These are phyloP conservation scores for Campylorhamphus procurvoides DNA, from an alignment of 2,113 vertebrate species.

Conservation along the genomic window DNA sequence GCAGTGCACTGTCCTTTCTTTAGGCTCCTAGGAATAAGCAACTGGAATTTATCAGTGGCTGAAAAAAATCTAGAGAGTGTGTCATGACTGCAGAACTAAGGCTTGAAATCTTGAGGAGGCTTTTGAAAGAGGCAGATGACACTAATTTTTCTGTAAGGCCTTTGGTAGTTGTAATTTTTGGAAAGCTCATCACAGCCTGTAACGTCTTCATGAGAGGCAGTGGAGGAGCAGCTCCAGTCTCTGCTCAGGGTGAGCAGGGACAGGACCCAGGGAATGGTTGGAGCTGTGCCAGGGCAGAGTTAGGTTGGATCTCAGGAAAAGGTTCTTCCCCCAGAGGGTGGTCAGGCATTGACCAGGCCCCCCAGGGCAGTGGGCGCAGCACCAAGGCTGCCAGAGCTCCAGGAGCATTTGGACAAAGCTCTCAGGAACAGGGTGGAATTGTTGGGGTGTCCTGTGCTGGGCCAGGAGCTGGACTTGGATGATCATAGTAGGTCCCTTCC, in stretches of 20 bases:
- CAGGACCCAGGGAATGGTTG: neutral
- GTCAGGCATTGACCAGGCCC: neutral
- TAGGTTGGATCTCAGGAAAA: neutral
- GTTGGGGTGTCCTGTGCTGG: neutral
- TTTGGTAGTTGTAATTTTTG: neutral
- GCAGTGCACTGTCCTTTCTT: neutral
- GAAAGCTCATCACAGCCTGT: neutral
- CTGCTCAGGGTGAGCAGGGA: neutral
- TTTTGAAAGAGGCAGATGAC: neutral
- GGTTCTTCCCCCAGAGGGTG: neutral
- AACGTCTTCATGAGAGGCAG: neutral
- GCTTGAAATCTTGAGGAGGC: neutral
- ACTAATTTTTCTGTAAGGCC: neutral
- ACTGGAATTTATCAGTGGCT: neutral
- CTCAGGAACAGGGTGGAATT: neutral
- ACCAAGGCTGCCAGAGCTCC: neutral
- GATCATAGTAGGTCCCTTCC: neutral
- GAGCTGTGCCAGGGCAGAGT: neutral
- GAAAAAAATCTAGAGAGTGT: neutral
- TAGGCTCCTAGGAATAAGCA: neutral
- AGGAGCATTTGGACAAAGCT: fast-evolving
- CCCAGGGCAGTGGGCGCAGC: neutral
- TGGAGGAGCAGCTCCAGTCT: neutral
- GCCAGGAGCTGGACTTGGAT: neutral
- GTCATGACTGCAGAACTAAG: neutral